Evolutionary conservation across 2,888 invertebrate species (phyloP), one percentile per base, ranked within the genome.

Genomic region (Lamellibrachia satsuma): DNA sequence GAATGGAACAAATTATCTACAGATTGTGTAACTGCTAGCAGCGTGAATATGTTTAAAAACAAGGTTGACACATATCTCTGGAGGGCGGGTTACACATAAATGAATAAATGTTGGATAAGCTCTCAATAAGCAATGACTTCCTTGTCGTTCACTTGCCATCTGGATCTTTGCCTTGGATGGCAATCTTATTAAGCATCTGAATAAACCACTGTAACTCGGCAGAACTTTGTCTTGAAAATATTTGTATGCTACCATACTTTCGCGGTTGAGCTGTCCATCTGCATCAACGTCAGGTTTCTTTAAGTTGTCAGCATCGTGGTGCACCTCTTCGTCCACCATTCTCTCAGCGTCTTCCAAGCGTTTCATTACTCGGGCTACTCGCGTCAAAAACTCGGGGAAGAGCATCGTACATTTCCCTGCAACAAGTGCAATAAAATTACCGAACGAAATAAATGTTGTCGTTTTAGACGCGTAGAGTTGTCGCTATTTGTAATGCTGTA

Each of bases 251-350:
- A 55, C 3, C 9, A 90, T 90, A 90, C 27, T 98, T 98, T 98
- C 98, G 97, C 99, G 99, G 97, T 99, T 98, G 97, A 99, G 99
- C 97, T 99, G 99, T 96, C 99, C 99, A 97, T 99, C 99, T 96
- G 99, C 99, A 97, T 99, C 99, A 97, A 99, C 99, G 97, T 99
- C 99, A 96, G 99, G 99, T 97, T 99, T 99, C 97, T 98, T 98
- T 97, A 99, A 99, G 97, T 99, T 99, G 97, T 99, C 99, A 95
- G 99, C 99, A 97, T 99, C 99, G 97, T 99, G 99, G 97, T 99
- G 99, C 96, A 99, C 99, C 96, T 99, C 98, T 97, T 99, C 99
- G 97, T 99, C 98, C 97, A 99, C 99, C 97, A 99, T 99, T 97
- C 99, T 99, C 97, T 99, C 99, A 95, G 99, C 99, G 97, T 99